Base-by-base conservation (phyloP, 2,113 vertebrate genomes). In the Lepisosteus osseus region DNA sequence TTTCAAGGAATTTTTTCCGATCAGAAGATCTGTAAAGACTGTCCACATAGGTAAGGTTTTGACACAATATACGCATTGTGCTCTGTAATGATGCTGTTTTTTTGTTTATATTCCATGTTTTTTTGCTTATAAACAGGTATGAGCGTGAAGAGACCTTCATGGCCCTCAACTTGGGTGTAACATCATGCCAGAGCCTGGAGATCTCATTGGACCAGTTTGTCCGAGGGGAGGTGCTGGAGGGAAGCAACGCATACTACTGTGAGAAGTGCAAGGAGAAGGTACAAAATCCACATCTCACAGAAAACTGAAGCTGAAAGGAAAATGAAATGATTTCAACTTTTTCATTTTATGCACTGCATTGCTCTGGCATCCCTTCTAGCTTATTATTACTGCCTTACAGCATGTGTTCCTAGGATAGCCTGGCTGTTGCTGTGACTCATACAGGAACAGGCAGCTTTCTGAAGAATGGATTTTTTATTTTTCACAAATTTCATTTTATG, bases 241-340 rank as follows among this genome's bases (percentile, higher is more conserved):
- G 97, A 81, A 98, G 95, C 82, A 99, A 99, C 61, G 96, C 97
- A 0, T 99, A 99, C 87, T 99, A 99, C 88, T 99, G 97, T 84
- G 97, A 99, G 79, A 99, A 98, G 78, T 99, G 97, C 87, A 97
- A 98, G 85, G 96, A 99, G 84, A 99, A 99, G 96, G 97, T 95
- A 87, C 42, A 7, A 7, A 5, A 2, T 9, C 47, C 47, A 6
- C 5, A 51, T 9, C 47, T 51, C 17, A 29, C 17, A 29, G 17
- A 29, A 29, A 1, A 29, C 17, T 29, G 17, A 29, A 29, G 29
- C 29, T 29, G 29, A 29, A 29, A 29, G 29, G 29, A 29, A 29
- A 29, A 29, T 29, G 1, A 29, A 29, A 29, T 29, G 29, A 29
- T 29, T 29, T 29, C 29, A 29, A 29, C 29, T 29, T 29, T 29